These are phyloP conservation scores for Enteromius viviparus DNA, from an alignment of 2,797 vertebrate species.

Conservation along the genomic window DNA sequence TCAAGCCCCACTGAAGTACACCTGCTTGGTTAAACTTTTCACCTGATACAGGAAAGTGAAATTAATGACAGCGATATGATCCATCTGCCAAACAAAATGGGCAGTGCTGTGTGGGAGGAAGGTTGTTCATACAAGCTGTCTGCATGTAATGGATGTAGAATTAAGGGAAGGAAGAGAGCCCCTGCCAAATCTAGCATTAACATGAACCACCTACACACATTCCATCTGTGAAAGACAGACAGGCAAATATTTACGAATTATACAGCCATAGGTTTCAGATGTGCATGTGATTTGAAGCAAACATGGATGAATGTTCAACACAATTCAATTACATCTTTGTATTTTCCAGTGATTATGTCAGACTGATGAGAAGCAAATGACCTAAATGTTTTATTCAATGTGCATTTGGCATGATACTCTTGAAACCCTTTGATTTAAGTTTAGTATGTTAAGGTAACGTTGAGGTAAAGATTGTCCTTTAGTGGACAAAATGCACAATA, in stretches of 20 bases:
- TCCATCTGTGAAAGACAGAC: constrained; percentile 40
- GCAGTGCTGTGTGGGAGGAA: constrained; percentile 5
- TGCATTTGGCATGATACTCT: background rate
- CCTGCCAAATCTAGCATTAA: constrained; percentile 36
- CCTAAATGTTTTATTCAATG: background rate
- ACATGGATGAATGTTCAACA: background rate
- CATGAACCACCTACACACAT: constrained; percentile 61
- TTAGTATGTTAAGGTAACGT: background rate
- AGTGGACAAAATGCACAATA: constrained; percentile 20
- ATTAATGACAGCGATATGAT: background rate
- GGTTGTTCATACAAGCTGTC: constrained; percentile 8
- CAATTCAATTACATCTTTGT: background rate
- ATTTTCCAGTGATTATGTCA: background rate
- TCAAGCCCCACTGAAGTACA: background rate
- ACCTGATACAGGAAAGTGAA: background rate
- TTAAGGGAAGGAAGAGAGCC: background rate
- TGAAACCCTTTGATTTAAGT: background rate
- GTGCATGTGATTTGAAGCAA: background rate
- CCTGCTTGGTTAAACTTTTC: background rate
- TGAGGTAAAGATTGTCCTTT: constrained; percentile 2
- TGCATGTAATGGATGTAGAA: constrained; percentile 7
- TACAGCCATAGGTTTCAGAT: background rate
- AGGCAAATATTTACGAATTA: constrained; percentile 8
- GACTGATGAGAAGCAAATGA: background rate
- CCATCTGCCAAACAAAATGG: background rate